Percentiles rank a stretch among this genome's conserved stretches.
These are phyloP conservation scores for Micromys minutus DNA, from an alignment of 2,113 vertebrate species.

Conservation along the genomic window DNA sequence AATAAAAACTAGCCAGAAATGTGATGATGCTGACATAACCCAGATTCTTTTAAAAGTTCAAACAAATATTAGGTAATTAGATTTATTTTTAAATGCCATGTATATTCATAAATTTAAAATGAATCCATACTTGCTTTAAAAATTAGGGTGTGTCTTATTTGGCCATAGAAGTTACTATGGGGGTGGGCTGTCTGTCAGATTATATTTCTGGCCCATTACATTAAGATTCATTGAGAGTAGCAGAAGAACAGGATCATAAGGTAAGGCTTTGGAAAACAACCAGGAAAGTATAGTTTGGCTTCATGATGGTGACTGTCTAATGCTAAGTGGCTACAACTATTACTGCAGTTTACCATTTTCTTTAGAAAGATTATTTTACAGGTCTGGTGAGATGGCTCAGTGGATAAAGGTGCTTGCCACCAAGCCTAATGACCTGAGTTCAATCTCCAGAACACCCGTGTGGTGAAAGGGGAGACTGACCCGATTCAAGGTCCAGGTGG, in stretches of 20 bases:
- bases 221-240: constrained; percentile 10
- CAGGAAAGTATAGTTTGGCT: not conserved
- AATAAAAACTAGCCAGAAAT: constrained; percentile 53
- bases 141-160: constrained; percentile 17
- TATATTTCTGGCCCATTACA: constrained; percentile 38
- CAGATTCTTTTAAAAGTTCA: constrained; percentile 78
- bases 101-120: constrained; percentile 7
- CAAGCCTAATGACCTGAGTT: not conserved
- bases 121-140: constrained; percentile 63
- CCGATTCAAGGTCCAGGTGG: not conserved
- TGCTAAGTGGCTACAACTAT: not conserved
- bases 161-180: constrained; percentile 24
- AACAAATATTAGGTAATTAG: constrained; percentile 68
- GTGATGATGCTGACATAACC: constrained; percentile 77
- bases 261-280: not conserved
- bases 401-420: not conserved
- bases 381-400: not conserved
- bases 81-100: not conserved
- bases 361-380: not conserved
- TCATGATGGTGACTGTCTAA: not conserved
- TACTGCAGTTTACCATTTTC: not conserved
- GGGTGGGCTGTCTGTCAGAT: constrained; percentile 29
- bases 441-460: not conserved
- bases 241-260: not conserved
- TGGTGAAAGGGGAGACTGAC: not conserved